Evolutionary conservation across 1,140 invertebrate genomes (phyloP).

Genomic region (Drosophila quadrilineata): DNA sequence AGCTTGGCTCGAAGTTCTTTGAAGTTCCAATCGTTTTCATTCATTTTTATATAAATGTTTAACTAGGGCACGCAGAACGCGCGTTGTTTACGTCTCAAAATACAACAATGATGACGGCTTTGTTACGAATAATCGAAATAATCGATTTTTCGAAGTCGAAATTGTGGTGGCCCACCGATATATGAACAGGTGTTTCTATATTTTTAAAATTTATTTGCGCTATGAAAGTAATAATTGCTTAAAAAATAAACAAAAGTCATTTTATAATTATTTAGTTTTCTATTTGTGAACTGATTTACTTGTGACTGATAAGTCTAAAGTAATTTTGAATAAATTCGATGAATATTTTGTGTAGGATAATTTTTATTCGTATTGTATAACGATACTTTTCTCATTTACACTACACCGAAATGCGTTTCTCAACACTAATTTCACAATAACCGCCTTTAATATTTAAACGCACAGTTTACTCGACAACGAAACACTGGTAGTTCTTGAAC

Average conservation of each 20-base stretch:
- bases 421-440: background rate
- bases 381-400: background rate
- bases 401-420: background rate
- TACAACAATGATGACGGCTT: too few relatives aligned
- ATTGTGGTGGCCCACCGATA: slow-evolving; percentile 14
- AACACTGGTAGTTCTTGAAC: slow-evolving; percentile 87
- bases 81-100: slow-evolving; percentile 27
- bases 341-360: too few relatives aligned
- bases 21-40: slow-evolving; percentile 64
- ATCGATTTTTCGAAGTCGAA: background rate
- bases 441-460: background rate
- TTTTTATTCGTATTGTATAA: slow-evolving; percentile 4
- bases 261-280: too few relatives aligned
- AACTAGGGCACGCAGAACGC: slow-evolving; percentile 10
- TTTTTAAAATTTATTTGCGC: too few relatives aligned
- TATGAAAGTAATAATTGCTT: too few relatives aligned
- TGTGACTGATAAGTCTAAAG: too few relatives aligned
- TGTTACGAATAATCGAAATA: slow-evolving; percentile 14
- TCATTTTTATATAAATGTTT: slow-evolving; percentile 36
- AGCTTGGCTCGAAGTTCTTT: slow-evolving; percentile 75
- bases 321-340: too few relatives aligned
- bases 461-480: slow-evolving; percentile 73
- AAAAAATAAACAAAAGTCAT: background rate
- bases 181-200: too few relatives aligned
- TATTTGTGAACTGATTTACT: too few relatives aligned